phyloP scores from a whole-genome alignment of 2,113 vertebrate genomes.

The Ginglymostoma cirratum region DNA sequence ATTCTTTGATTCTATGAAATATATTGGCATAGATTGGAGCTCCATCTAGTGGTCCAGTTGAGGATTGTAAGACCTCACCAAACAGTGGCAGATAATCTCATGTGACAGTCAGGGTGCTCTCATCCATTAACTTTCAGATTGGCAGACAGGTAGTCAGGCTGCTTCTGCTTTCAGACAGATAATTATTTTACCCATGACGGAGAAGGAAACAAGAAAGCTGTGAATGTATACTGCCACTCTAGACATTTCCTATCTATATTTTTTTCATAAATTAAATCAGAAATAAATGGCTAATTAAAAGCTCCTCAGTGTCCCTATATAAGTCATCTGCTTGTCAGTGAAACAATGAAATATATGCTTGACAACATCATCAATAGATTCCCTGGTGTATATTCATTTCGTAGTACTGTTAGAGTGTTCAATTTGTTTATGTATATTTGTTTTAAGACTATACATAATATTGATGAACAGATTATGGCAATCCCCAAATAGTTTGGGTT shows the following conservation, averaged over 20 bases:
- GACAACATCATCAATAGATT: not conserved
- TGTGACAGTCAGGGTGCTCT: not conserved
- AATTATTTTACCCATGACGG: not conserved
- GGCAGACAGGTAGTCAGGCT: not conserved
- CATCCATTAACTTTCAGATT: not conserved
- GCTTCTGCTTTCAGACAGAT: not conserved
- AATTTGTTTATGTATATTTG: not conserved
- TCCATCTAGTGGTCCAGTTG: conserved; percentile 12
- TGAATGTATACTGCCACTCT: not conserved
- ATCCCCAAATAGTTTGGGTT: not conserved
- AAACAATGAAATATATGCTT: not conserved
- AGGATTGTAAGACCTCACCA: not conserved
- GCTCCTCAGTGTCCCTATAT: not conserved
- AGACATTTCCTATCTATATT: not conserved
- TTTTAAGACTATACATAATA: not conserved
- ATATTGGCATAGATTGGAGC: not conserved
- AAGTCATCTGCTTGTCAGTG: not conserved
- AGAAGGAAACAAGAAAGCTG: not conserved
- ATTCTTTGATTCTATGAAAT: no score
- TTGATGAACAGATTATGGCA: not conserved
- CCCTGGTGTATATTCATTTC: not conserved
- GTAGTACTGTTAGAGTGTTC: not conserved
- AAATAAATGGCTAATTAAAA: not conserved
- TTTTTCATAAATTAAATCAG: not conserved
- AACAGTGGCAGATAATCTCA: not conserved